Base-by-base conservation (phyloP, 1,140 invertebrate species). In the Eurytemora carolleeae region DNA sequence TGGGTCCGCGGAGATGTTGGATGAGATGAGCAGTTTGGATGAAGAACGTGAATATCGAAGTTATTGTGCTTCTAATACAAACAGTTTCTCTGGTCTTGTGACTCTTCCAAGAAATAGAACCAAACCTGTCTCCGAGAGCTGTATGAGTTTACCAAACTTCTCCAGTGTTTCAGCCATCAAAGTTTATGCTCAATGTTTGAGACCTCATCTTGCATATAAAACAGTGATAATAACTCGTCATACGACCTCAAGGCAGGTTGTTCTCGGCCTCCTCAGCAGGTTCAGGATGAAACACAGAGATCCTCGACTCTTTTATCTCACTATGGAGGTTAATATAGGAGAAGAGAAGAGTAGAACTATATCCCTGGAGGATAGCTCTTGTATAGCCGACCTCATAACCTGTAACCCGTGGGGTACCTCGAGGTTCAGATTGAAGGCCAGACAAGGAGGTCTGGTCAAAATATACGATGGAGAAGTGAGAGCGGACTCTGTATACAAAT, bases 201-300 rank as follows among this genome's bases (percentile, higher is more conserved):
- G 87, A 54, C 80, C 86, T 1, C 88, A 92, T 72, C 89, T 93
- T 69, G 87, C 92, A 70, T 93, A 92, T 78, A 92, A 92, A 73
- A 93, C 89, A 0, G 72, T 93, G 57, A 82, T 84, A 62, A 85
- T 93, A 56, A 85, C 83, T 12, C 85, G 82, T 72, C 80, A 86
- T 66, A 92, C 86, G 12, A 84, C 85, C 0, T 87, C 86, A 67
- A 80, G 83, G 67, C 85, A 92, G 74, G 82, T 93, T 25, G 85
- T 93, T 2, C 73, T 79, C 57, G 82, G 84, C 58, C 74, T 92
- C 18, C 75, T 93, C 59, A 80, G 84, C 68, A 90, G 91, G 76
- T 91, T 86, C 66, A 80, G 85, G 68, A 90, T 92, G 84, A 80
- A 86, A 66, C 87, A 91, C 71, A 78, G 88, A 21, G 89, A 93